A percentile compares a stretch with the other conserved stretches of the same genome.
These are phyloP conservation scores for Pteronotus mesoamericanus DNA, from an alignment of 2,797 vertebrate species.

Conservation along the genomic window DNA sequence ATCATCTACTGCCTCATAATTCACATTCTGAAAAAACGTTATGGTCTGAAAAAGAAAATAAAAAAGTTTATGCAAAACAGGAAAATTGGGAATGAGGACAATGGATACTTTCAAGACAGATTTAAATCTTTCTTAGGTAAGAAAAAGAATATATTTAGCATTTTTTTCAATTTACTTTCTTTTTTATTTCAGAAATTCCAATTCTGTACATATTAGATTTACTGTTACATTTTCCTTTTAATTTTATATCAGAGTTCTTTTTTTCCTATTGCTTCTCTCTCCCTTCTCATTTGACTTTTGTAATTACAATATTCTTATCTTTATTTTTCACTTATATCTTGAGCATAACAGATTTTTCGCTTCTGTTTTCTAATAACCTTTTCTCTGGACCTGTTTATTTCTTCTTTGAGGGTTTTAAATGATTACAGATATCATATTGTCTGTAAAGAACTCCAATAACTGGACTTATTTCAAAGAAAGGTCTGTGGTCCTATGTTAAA, in stretches of 20 bases:
- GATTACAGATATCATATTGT: not conserved
- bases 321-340: not conserved
- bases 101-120: not conserved
- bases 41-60: conserved; percentile 59
- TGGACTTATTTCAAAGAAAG: not conserved
- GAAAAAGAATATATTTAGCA: not conserved
- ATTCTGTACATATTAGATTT: not conserved
- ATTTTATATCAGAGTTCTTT: not conserved
- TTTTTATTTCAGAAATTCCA: not conserved
- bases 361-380: not conserved
- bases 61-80: not conserved
- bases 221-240: not conserved
- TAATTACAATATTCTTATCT: not conserved
- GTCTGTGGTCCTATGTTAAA: not conserved
- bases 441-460: not conserved
- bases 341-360: not conserved
- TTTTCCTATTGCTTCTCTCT: not conserved
- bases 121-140: not conserved
- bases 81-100: not conserved
- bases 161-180: not conserved
- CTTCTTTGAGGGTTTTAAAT: not conserved
- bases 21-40: conserved; percentile 47
- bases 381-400: not conserved
- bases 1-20: conserved; percentile 40
- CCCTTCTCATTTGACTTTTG: not conserved